Conservation (phyloP, 2,113 vertebrate genomes). For the Phycodurus eques region DNA sequence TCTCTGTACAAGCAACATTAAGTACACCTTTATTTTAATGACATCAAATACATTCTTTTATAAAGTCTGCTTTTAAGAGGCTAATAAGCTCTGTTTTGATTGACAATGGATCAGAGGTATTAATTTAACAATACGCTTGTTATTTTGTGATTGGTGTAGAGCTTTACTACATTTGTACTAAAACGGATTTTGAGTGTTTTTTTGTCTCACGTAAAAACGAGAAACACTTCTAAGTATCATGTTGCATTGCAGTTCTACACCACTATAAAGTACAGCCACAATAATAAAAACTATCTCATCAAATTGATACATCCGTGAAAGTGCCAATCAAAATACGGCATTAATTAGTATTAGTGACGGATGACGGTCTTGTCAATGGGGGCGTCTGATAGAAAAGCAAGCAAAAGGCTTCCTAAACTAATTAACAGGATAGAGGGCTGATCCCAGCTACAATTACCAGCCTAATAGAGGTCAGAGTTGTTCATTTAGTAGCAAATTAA, state of each 20-base stretch:
- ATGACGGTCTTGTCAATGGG: constrained; percentile 17
- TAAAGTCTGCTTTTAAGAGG: no score
- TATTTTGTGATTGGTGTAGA: no score
- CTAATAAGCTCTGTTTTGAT: no score
- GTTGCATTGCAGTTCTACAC: not conserved
- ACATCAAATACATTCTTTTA: no score
- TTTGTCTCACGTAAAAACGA: not conserved
- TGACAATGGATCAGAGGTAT: no score
- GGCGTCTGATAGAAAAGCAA: constrained; percentile 13
- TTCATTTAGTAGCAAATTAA: constrained; percentile 81
- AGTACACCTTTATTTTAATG: no score
- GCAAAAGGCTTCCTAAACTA: constrained; percentile 64
- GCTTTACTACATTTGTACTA: not conserved
- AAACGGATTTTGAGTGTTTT: not conserved
- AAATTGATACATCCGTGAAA: not conserved
- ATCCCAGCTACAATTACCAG: constrained; percentile 72
- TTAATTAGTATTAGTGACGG: constrained; percentile 1
- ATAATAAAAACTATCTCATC: not conserved
- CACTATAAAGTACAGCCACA: not conserved
- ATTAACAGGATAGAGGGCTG: constrained; percentile 64
- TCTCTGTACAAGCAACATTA: no score
- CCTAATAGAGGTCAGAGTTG: constrained; percentile 80
- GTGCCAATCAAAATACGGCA: not conserved
- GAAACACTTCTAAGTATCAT: not conserved
- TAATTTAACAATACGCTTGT: no score